These are phyloP conservation scores for Galbula dea DNA, from an alignment of 2,113 vertebrate genomes.

Conservation along the genomic window DNA sequence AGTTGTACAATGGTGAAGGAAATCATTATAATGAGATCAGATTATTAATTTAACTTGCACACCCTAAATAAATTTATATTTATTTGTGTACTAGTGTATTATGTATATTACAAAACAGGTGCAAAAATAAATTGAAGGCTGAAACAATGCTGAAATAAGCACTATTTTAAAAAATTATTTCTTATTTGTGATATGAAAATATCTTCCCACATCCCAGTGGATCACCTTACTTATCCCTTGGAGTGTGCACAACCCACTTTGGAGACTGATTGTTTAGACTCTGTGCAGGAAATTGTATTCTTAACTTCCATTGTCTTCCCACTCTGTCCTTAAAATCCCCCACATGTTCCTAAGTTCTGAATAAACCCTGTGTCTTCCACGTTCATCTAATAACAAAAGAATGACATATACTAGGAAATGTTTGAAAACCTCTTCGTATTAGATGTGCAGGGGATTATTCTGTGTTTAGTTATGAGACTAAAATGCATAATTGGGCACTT, in stretches of 20 bases:
- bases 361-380: fast-evolving
- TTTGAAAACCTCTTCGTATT: not conserved
- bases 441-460: not conserved
- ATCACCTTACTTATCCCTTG: not conserved
- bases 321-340: not conserved
- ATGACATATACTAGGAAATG: not conserved
- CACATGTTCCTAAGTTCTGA: not conserved
- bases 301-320: not conserved
- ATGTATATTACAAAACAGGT: not conserved
- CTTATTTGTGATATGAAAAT: not conserved
- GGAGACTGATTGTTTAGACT: not conserved
- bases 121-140: not conserved
- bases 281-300: not conserved
- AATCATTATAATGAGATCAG: not conserved
- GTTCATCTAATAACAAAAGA: not conserved
- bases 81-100: not conserved
- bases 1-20: not conserved
- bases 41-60: not conserved
- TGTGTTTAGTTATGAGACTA: not conserved
- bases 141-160: not conserved
- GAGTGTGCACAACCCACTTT: not conserved
- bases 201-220: not conserved
- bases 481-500: not conserved
- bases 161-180: not conserved
- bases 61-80: not conserved